Conservation (phyloP, 1,140 invertebrate genomes). For the Caerostris extrusa region DNA sequence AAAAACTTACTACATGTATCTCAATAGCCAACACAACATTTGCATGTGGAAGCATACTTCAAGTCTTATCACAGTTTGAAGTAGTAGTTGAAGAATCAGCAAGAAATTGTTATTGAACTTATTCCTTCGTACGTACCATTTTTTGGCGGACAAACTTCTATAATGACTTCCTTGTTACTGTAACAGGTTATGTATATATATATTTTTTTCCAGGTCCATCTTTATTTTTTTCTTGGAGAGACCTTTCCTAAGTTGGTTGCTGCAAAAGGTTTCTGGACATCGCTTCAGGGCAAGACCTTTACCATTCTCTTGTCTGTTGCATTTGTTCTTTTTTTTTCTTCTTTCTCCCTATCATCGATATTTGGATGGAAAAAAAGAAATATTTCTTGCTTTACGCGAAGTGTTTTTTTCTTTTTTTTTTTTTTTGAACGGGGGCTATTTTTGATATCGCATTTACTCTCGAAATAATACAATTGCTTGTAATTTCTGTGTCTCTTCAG, state of each 20-base stretch:
- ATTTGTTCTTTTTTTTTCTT: neutral
- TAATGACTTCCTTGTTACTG: slow-evolving; percentile 74
- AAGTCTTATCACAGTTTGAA: slow-evolving; percentile 39
- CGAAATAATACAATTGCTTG: slow-evolving; percentile 59
- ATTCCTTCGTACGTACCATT: neutral
- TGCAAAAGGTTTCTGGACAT: neutral
- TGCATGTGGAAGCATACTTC: neutral
- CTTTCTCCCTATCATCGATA: slow-evolving; percentile 26
- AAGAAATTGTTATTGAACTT: slow-evolving; percentile 46
- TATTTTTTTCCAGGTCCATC: slow-evolving; percentile 15
- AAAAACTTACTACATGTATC: too few species aligned
- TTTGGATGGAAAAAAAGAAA: neutral
- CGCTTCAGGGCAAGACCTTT: slow-evolving; percentile 1
- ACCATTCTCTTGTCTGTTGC: slow-evolving; percentile 20
- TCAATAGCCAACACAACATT: too few species aligned
- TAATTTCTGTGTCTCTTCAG: neutral
- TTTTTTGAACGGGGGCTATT: neutral
- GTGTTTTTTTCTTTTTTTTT: slow-evolving; percentile 39
- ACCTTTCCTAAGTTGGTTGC: slow-evolving; percentile 38
- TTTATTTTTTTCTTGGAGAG: neutral
- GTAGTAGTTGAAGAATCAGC: slow-evolving; percentile 45
- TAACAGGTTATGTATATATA: slow-evolving; percentile 59
- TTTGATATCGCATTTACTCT: slow-evolving; percentile 58
- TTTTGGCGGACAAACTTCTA: slow-evolving; percentile 6
- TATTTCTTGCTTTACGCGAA: slow-evolving; percentile 15